Percentiles rank a stretch among this genome's conserved stretches.
Evolutionary conservation across 2,888 invertebrate genomes (phyloP).

Genomic region (Pyrochroa serraticornis): DNA sequence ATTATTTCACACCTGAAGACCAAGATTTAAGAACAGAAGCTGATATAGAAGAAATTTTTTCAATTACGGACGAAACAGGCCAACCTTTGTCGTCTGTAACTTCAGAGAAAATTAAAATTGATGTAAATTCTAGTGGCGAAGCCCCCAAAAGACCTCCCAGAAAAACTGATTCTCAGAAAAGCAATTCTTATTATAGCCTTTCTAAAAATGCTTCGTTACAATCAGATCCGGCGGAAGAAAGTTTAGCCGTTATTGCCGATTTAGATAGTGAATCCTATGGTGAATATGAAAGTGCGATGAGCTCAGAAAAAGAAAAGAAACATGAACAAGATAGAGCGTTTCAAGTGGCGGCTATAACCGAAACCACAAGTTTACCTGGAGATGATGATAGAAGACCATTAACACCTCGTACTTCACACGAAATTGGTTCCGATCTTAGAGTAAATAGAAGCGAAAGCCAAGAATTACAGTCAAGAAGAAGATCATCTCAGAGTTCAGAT

Average conservation of each 20-base stretch:
- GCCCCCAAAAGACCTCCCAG: constrained; percentile 67
- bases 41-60: constrained; percentile 80
- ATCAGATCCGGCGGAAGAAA: constrained; percentile 61
- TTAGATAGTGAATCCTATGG: constrained; percentile 68
- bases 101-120: constrained; percentile 63
- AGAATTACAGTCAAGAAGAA: constrained; percentile 54
- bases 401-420: constrained; percentile 56
- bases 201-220: constrained; percentile 67
- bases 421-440: constrained; percentile 57
- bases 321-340: constrained; percentile 49
- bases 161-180: constrained; percentile 68
- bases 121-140: constrained; percentile 60
- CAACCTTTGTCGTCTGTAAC: constrained; percentile 55
- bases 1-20: constrained; percentile 80
- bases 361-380: constrained; percentile 54
- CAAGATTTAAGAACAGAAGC: constrained; percentile 87
- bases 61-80: constrained; percentile 75
- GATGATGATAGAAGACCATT: constrained; percentile 50
- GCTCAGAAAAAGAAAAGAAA: constrained; percentile 59
- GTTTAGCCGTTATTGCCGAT: constrained; percentile 60
- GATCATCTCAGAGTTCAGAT: constrained; percentile 56
- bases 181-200: constrained; percentile 68
- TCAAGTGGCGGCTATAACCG: constrained; percentile 56
- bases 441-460: constrained; percentile 58
- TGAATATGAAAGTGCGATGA: constrained; percentile 71